phyloP scores from a whole-genome alignment of 2,113 vertebrate species.

The Coptodon rendalli region DNA sequence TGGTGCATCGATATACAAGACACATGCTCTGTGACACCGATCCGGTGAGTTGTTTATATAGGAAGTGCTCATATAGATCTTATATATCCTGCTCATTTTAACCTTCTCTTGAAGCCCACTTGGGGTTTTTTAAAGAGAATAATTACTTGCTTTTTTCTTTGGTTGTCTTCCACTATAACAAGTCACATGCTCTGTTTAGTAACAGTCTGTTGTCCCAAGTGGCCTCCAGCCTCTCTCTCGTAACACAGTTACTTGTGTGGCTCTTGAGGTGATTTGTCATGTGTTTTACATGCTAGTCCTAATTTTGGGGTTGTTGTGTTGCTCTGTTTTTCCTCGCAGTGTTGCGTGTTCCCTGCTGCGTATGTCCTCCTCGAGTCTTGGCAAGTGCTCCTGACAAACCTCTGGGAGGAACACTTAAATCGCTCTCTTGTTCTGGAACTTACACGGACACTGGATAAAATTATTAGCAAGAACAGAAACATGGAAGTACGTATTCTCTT shows the following conservation, averaged over 20 bases:
- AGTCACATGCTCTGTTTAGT: not conserved
- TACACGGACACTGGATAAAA: constrained; percentile 49
- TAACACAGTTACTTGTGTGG: not conserved
- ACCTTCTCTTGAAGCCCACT: not conserved
- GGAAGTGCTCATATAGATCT: not conserved
- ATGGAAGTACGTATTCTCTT: constrained; percentile 17
- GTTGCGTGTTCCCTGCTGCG: constrained; percentile 69
- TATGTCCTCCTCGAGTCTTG: constrained; percentile 66
- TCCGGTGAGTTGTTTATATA: constrained; percentile 55
- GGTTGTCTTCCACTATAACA: not conserved
- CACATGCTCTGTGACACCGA: constrained; percentile 64
- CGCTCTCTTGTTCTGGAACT: constrained; percentile 53
- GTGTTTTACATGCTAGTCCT: not conserved
- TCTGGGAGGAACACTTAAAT: constrained; percentile 65
- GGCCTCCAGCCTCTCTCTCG: not conserved
- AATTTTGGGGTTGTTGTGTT: not conserved
- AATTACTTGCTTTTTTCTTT: not conserved
- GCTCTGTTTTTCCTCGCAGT: constrained; percentile 46
- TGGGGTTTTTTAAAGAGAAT: accelerated
- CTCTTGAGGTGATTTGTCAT: not conserved
- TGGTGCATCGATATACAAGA: constrained; percentile 61
- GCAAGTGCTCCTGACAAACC: constrained; percentile 55
- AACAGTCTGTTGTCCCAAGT: not conserved
- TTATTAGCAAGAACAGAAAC: constrained; percentile 48
- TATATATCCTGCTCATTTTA: not conserved